These are phyloP conservation scores for Knipowitschia caucasica DNA, from an alignment of 2,797 vertebrate species.

Conservation along the genomic window DNA sequence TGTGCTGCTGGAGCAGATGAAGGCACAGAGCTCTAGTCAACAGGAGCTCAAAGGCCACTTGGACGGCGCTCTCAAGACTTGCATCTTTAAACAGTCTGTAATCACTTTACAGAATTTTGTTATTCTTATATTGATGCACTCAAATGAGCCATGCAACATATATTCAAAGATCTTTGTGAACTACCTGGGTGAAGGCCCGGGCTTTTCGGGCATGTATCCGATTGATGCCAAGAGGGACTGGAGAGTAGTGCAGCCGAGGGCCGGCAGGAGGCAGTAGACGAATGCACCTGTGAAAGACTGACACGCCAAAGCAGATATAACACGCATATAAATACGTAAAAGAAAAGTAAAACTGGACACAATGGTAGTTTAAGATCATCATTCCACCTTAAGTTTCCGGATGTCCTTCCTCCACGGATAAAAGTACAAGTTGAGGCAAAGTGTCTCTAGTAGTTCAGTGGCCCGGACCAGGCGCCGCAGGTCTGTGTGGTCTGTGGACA, in stretches of 20 bases:
- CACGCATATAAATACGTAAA: neutral
- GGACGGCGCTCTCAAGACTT: slow-evolving; percentile 63
- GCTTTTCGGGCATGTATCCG: slow-evolving; percentile 74
- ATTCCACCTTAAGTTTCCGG: slow-evolving; percentile 77
- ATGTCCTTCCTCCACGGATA: slow-evolving; percentile 86
- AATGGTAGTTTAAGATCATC: neutral
- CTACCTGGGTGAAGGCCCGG: slow-evolving; percentile 43
- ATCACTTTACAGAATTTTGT: slow-evolving; percentile 47
- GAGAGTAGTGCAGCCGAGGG: slow-evolving; percentile 66
- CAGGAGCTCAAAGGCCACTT: slow-evolving; percentile 82
- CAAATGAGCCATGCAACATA: neutral
- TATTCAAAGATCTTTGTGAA: neutral
- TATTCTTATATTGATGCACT: neutral
- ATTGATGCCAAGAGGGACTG: slow-evolving; percentile 76
- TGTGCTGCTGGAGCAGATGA: slow-evolving; percentile 67
- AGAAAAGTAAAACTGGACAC: neutral
- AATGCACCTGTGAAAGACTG: slow-evolving; percentile 85
- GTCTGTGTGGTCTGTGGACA: slow-evolving; percentile 18
- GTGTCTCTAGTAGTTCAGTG: slow-evolving; percentile 76
- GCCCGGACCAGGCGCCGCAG: slow-evolving; percentile 58
- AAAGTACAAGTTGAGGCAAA: slow-evolving; percentile 80
- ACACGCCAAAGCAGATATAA: neutral
- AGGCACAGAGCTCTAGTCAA: slow-evolving; percentile 76
- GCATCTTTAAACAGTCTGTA: slow-evolving; percentile 72
- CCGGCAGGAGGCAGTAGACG: slow-evolving; percentile 79